Evolutionary conservation across 2,797 vertebrate species (phyloP).

Genomic region (Poeciliopsis presidionis): DNA sequence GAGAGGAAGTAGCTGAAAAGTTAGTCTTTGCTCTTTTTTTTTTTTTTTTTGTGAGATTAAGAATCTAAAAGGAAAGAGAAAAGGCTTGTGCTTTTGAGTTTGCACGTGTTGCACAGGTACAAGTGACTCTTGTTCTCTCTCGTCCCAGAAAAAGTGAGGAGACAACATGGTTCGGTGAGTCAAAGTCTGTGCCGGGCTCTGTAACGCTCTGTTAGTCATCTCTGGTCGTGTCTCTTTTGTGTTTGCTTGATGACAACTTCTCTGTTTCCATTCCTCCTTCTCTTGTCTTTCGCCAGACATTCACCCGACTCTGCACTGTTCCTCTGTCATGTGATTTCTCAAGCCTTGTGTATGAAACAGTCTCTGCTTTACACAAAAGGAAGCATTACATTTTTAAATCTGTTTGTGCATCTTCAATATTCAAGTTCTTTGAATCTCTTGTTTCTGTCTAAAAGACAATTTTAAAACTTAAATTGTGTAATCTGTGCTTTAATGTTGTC

Average conservation of each 20-base stretch:
- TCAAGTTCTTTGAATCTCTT: not conserved
- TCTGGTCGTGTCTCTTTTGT: constrained; percentile 11
- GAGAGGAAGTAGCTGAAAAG: constrained; percentile 32
- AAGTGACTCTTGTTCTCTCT: constrained; percentile 53
- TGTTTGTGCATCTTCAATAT: not conserved
- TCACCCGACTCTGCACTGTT: constrained; percentile 38
- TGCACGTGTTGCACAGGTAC: constrained; percentile 48
- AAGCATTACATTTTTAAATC: constrained; percentile 17
- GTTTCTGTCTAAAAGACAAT: not conserved
- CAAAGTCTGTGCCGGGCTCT: constrained; percentile 6
- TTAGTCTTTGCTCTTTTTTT: not conserved
- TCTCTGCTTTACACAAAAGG: constrained; percentile 22
- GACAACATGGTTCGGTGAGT: constrained; percentile 86
- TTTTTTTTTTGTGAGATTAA: not conserved
- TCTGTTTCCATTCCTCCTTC: constrained; percentile 74
- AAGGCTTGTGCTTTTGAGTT: constrained; percentile 12
- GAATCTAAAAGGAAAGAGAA: not conserved
- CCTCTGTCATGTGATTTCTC: constrained; percentile 63
- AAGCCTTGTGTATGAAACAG: not conserved
- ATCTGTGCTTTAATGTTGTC: not conserved
- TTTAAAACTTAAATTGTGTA: not conserved
- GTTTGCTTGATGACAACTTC: constrained; percentile 61
- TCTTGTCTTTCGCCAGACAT: constrained; percentile 51
- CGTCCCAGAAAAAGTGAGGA: constrained; percentile 58
- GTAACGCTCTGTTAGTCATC: constrained; percentile 29